Conservation (phyloP, 1,140 invertebrate genomes). For the Trichogramma pretiosum region DNA sequence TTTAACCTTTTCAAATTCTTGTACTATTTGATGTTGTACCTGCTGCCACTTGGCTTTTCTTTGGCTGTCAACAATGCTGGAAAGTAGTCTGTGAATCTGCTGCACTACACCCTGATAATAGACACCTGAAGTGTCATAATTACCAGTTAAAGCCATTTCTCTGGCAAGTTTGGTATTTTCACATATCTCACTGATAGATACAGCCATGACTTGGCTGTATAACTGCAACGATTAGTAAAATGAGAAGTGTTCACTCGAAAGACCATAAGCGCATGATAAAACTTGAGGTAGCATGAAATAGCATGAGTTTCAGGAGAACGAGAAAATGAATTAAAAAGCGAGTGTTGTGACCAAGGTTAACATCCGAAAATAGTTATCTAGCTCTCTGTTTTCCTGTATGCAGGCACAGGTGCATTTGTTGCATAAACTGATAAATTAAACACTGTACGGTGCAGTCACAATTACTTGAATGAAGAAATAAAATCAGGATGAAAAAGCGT, state of each 20-base stretch:
- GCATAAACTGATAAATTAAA: no score
- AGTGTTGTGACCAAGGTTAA: conserved; percentile 15
- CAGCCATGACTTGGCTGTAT: conserved; percentile 57
- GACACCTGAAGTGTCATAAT: conserved; percentile 89
- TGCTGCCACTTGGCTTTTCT: conserved; percentile 83
- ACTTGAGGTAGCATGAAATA: not conserved
- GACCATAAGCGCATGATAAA: not conserved
- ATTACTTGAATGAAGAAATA: no score
- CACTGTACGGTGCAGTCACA: no score
- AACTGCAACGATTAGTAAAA: no score
- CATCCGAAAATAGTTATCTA: conserved; percentile 12
- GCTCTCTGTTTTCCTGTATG: no score
- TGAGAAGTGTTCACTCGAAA: no score
- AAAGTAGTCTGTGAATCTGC: conserved; percentile 77
- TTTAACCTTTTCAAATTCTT: conserved; percentile 88
- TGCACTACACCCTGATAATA: conserved; percentile 92
- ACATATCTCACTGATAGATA: conserved; percentile 78
- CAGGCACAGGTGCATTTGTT: no score
- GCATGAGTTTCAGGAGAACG: not conserved
- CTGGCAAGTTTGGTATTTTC: conserved; percentile 87
- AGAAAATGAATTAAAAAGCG: not conserved
- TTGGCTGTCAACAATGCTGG: conserved; percentile 68
- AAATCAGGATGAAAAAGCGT: no score
- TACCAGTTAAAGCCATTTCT: conserved; percentile 89
- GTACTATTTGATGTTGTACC: conserved; percentile 80